Percentiles rank a stretch among this genome's conserved stretches.
Evolutionary conservation across 2,797 vertebrate genomes (phyloP).

Genomic region (Acrossocheilus fasciatus): DNA sequence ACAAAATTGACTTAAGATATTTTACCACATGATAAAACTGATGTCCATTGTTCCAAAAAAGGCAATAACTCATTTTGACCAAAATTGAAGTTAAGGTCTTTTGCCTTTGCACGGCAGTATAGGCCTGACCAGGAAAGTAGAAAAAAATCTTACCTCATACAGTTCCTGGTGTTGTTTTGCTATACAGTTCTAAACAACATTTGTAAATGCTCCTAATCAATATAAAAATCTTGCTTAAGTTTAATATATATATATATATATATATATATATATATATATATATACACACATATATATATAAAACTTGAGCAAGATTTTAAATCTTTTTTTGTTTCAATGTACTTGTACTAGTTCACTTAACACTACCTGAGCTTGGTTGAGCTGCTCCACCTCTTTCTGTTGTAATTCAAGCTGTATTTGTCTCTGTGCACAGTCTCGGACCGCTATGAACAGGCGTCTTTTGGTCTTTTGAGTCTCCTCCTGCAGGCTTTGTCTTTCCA

Average conservation of each 20-base stretch:
- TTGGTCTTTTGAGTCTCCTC: conserved; percentile 86
- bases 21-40: too few relatives aligned
- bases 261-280: neutral
- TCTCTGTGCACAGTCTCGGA: conserved; percentile 86
- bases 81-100: too few relatives aligned
- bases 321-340: conserved; percentile 1
- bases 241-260: neutral
- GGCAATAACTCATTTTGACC: too few relatives aligned
- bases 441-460: conserved; percentile 85
- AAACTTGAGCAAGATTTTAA: neutral
- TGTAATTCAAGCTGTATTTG: conserved; percentile 84
- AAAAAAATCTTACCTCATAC: neutral
- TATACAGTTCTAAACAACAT: neutral
- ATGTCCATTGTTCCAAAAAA: too few relatives aligned
- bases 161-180: neutral
- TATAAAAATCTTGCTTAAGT: neutral
- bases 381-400: conserved; percentile 82
- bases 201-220: neutral
- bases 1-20: too few relatives aligned
- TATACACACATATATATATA: too few relatives aligned
- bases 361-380: conserved; percentile 76
- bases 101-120: too few relatives aligned
- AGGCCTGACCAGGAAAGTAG: neutral
- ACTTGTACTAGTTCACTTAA: neutral
- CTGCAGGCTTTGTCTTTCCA: conserved; percentile 86